These are phyloP conservation scores for Pegea sp. DNA, from an alignment of 23 tunicate genomes.

Conservation along the genomic window DNA sequence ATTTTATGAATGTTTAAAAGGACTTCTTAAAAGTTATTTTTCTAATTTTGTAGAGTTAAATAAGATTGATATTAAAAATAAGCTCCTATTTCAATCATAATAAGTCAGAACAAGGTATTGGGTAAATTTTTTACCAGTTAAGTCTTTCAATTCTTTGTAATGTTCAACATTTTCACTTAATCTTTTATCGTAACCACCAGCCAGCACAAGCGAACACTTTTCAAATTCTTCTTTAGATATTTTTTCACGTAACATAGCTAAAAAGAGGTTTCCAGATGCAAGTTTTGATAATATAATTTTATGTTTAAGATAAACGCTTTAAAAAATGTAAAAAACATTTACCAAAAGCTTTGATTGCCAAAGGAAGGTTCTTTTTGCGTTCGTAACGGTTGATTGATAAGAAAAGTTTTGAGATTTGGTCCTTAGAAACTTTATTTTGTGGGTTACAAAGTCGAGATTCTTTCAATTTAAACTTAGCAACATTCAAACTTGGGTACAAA, in stretches of 20 bases:
- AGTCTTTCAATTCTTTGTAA: constrained; percentile 32
- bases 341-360: constrained; percentile 78
- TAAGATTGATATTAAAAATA: background rate
- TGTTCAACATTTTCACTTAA: constrained; percentile 53
- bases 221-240: constrained; percentile 34
- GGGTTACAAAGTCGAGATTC: background rate
- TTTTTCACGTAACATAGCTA: constrained; percentile 26
- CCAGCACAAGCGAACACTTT: constrained; percentile 53
- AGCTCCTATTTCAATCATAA: background rate
- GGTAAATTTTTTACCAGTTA: constrained; percentile 17
- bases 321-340: too few relatives aligned
- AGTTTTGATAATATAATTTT: background rate
- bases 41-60: too few relatives aligned
- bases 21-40: too few relatives aligned
- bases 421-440: background rate
- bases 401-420: constrained; percentile 7
- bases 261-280: background rate
- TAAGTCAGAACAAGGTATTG: background rate
- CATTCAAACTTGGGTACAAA: constrained; percentile 65
- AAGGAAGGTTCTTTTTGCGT: constrained; percentile 56
- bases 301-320: too few relatives aligned
- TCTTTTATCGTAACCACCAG: constrained; percentile 86
- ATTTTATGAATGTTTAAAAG: too few relatives aligned
- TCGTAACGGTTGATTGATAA: constrained; percentile 86
- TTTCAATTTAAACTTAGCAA: constrained; percentile 14